Evolutionary conservation across 2,113 vertebrate genomes (phyloP).

Genomic region (Pseudorectes ferrugineus): DNA sequence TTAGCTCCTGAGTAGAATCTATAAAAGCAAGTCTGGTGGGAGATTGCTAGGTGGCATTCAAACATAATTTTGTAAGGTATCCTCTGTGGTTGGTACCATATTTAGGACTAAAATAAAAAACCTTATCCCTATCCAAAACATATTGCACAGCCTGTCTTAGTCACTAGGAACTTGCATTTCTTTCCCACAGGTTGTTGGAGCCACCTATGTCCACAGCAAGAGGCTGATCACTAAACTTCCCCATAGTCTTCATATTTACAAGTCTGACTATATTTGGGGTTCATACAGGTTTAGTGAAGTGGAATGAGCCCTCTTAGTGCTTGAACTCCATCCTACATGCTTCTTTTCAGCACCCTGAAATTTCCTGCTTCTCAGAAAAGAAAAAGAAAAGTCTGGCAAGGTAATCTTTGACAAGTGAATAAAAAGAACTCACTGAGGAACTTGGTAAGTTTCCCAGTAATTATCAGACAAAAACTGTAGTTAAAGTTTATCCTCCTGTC

Average conservation of each 20-base stretch:
- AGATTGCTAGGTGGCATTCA: background rate
- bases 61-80: background rate
- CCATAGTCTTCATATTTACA: background rate
- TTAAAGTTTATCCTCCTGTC: background rate
- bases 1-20: background rate
- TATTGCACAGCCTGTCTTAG: background rate
- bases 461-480: background rate
- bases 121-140: background rate
- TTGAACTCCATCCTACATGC: background rate
- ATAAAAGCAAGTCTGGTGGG: background rate
- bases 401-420: background rate
- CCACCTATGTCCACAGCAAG: background rate
- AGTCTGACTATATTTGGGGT: background rate
- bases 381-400: background rate
- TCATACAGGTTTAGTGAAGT: background rate
- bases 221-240: background rate
- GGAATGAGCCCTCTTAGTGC: background rate
- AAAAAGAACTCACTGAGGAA: background rate
- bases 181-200: background rate
- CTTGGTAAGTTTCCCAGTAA: background rate
- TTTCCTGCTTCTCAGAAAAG: background rate
- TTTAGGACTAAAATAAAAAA: background rate
- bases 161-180: background rate
- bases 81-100: background rate
- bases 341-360: background rate